Evolutionary conservation across 2,113 vertebrate species (phyloP), one percentile per base, ranked within the genome.

Genomic region (Phrynosoma platyrhinos): DNA sequence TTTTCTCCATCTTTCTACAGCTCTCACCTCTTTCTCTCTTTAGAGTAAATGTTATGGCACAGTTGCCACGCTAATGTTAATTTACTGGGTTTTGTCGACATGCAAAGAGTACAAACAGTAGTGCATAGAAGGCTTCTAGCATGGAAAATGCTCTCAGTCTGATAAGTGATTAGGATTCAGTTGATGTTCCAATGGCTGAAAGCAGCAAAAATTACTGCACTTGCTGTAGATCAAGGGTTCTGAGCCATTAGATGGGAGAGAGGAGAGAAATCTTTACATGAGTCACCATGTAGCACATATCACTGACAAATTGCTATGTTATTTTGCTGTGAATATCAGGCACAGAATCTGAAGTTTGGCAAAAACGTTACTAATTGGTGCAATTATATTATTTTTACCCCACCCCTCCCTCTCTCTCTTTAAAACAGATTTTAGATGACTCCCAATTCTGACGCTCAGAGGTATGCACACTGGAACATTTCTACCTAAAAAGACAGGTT

Each of bases 401-500:
- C 58, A 7, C 47, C 5, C 58, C 13, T 16, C 12, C 58, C 58
- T 16, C 58, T 16, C 18, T 62, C 58, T 12, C 58, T 62, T 62
- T n/a, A 27, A 27, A 10, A 12, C 42, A 84, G 30, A 5, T 53
- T 53, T 47, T 27, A 18, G 16, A 5, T 71, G 5, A 2, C 25
- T 71, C 53, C 81, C 21, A 40, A 1, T 66, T n/a, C 25, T 58
- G 53, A 9, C 10, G 1, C 18, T 85, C n/a, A 20, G 27, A n/a
- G 9, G 16, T 23, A 78, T 21, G 75, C 27, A 16, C 18, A 64
- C 25, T 69, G 14, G 47, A 32, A 78, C 18, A 6, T 52, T 88
- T 76, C 69, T 75, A 47, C n/a, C 72, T 47, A 71, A 58, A 77
- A 83, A 55, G 30, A 78, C 80, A 27, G 9, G 80, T 83, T 83